Base-by-base conservation (phyloP, 2,113 vertebrate species). In the Empidonax traillii region DNA sequence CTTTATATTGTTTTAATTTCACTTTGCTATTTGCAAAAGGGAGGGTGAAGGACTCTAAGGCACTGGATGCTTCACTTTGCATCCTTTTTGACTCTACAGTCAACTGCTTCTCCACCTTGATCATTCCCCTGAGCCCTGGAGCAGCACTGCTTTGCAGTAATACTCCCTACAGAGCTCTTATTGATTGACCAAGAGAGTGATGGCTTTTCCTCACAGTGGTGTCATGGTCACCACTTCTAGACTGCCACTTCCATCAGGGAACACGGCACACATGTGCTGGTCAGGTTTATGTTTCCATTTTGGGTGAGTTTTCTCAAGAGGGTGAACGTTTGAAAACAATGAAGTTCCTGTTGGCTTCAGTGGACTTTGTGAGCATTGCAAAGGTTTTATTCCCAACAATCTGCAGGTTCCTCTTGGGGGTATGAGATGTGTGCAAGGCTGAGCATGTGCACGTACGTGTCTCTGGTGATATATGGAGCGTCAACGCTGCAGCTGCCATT, bases 181-280 rank as follows among this genome's bases (percentile, higher is more conserved):
- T 0, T 9, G 27, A 10, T 2, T 46, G 39, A 8, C 8, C 11
- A 31, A 39, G 51, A 28, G 27, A 19, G 49, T 1, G 5, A 22
- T 62, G 75, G 23, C 14, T 84, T 80, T 74, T 74, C 49, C 59
- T 37, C 39, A 14, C 0, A 3, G 3, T 0, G 2, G 22, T 18
- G 9, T 58, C 65, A 35, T 11, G 15, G 33, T 41, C 35, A 30
- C 8, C 4, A 1, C 6, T 63, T 81, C 41, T 13, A 21, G 59
- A 16, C 73, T 84, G 43, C 35, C 6, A 5, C n/a, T 52, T 58
- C 27, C 30, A 15, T 33, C 33, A 10, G 37, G 24, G 35, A 67
- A 4, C 4, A 1, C 3, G 8, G n/a, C 8, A 6, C 1, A 1
- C 33, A 7, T 8, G 2, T 10, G 21, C 16, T 19, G 18, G 23